These are phyloP conservation scores for Deroplatys truncata DNA, from an alignment of 2,888 invertebrate species.

Conservation along the genomic window DNA sequence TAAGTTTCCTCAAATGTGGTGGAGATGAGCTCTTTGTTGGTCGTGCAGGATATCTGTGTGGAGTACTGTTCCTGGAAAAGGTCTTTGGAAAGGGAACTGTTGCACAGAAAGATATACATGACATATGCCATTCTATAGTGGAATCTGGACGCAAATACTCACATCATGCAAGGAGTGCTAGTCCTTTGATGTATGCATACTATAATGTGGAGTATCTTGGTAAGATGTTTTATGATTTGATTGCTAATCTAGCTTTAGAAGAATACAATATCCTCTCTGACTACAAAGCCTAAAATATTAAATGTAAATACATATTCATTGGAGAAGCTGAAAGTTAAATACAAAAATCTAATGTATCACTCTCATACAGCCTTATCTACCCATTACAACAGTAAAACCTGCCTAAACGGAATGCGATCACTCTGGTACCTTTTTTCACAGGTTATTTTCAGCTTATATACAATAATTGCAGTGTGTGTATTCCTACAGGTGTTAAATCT, in stretches of 20 bases:
- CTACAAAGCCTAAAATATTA: too few relatives aligned
- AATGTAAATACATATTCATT: too few relatives aligned
- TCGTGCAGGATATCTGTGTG: slow-evolving; percentile 76
- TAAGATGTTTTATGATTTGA: slow-evolving; percentile 46
- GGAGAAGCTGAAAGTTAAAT: too few relatives aligned
- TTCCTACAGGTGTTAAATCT: too few relatives aligned
- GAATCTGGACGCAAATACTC: slow-evolving; percentile 69
- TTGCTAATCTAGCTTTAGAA: slow-evolving; percentile 34
- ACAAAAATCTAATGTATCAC: too few relatives aligned
- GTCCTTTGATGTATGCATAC: slow-evolving; percentile 76
- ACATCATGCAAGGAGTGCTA: slow-evolving; percentile 50
- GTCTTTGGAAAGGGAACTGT: slow-evolving; percentile 45
- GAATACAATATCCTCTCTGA: neutral
- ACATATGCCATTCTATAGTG: slow-evolving; percentile 65
- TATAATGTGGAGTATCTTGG: slow-evolving; percentile 70
- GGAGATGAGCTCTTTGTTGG: slow-evolving; percentile 85
- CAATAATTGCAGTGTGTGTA: too few relatives aligned
- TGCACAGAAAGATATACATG: slow-evolving; percentile 37
- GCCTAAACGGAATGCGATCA: too few relatives aligned
- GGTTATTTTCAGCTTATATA: too few relatives aligned
- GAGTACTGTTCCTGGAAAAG: slow-evolving; percentile 66
- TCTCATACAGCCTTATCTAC: too few relatives aligned
- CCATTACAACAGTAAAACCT: too few relatives aligned
- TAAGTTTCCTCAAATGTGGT: slow-evolving; percentile 58
- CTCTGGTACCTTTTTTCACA: too few relatives aligned